Evolutionary conservation across 2,113 vertebrate species (phyloP), one percentile per base, ranked within the genome.

Genomic region (Tupaia tana): DNA sequence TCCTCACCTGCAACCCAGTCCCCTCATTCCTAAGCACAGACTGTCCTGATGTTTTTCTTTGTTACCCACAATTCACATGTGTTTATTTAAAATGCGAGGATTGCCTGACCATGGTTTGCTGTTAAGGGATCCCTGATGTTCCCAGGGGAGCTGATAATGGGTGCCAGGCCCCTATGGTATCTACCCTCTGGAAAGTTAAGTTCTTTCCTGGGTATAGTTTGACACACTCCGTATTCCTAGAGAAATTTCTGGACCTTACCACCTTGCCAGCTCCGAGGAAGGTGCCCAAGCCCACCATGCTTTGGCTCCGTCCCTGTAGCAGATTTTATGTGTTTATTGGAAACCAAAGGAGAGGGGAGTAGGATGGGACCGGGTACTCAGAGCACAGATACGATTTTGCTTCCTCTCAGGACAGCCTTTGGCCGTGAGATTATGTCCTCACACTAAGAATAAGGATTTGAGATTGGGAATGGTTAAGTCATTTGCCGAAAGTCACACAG

Each of bases 211-310:
- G 27, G 3, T 79, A 90, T n/a, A 15, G 43, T 69, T n/a, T 61
- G 31, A 14, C 10, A 14, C 8, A 7, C 12, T 54, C 71, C 27
- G n/a, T 20, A 27, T 70, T 78, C 63, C 71, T 64, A 56, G 64
- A 71, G n/a, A 80, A 74, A 22, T 75, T 63, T 70, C 90, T 54
- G 34, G n/a, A 27, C 22, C 69, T 73, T 27, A 56, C n/a, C 75
- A 19, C n/a, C 11, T 13, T 16, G 74, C 56, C 18, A 34, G 31
- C 74, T n/a, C 78, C 56, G 43, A 74, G 25, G 27, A 54, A 22
- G n/a, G 1, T 59, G 2, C 22, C 4, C 29, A 3, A 12, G 7
- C 56, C 29, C 59, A 10, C 4, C 3, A 31, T 18, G 4, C 74
- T 58, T 78, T 81, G 74, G 19, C 7, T 66, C 67, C 58, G 25